A percentile compares a stretch with the other conserved stretches of the same genome.
These are phyloP conservation scores for Nansenia antarctica DNA, from an alignment of 2,113 vertebrate species.

Conservation along the genomic window DNA sequence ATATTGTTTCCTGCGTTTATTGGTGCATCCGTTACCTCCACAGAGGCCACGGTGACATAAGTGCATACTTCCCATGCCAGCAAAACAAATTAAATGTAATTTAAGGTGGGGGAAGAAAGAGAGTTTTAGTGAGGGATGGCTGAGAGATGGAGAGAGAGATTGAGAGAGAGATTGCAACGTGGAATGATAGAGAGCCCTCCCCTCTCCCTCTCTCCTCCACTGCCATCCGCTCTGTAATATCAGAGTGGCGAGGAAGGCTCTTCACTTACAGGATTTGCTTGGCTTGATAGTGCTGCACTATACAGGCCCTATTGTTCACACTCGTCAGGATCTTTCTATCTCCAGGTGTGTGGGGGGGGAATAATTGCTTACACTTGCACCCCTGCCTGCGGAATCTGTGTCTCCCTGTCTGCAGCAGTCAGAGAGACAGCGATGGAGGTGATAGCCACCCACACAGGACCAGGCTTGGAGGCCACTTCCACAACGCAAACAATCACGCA, in stretches of 20 bases:
- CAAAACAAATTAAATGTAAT: constrained; percentile 61
- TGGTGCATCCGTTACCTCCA: constrained; percentile 63
- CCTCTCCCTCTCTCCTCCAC: not conserved
- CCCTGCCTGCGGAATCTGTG: constrained; percentile 35
- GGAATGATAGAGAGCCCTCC: constrained; percentile 2
- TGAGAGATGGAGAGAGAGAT: constrained; percentile 14
- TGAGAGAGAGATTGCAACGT: not conserved
- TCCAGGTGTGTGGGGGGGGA: constrained; percentile 38
- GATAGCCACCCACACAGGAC: constrained; percentile 4
- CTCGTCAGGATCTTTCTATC: constrained; percentile 4
- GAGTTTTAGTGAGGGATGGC: constrained; percentile 50
- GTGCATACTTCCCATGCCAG: constrained; percentile 61
- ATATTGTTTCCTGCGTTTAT: constrained; percentile 67
- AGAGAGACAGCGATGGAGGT: constrained; percentile 23
- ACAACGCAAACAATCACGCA: not conserved
- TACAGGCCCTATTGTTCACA: constrained; percentile 48
- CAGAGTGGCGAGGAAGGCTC: not conserved
- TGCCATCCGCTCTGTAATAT: not conserved
- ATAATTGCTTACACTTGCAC: constrained; percentile 53
- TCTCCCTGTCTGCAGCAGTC: constrained; percentile 32
- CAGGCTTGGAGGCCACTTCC: not conserved
- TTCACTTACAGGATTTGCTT: constrained; percentile 26
- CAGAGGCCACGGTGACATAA: constrained; percentile 61
- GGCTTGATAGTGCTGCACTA: constrained; percentile 31
- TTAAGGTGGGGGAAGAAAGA: not conserved